Evolutionary conservation across 2,888 invertebrate genomes (phyloP).

Genomic region (Tachina fera): DNA sequence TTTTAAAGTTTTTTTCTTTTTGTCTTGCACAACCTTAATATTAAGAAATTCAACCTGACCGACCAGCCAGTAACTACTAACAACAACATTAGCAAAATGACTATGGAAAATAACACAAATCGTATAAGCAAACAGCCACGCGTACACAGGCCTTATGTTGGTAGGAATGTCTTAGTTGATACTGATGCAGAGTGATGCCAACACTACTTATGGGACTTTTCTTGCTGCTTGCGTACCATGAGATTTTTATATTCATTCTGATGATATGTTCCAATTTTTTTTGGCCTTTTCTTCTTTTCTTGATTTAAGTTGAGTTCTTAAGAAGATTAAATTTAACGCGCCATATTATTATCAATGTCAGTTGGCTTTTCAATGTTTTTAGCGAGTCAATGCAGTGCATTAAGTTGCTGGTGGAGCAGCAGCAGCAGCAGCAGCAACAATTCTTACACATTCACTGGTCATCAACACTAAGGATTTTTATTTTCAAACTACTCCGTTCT

Average conservation of each 20-base stretch:
- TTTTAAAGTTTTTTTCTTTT: slow-evolving; percentile 25
- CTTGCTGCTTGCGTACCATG: slow-evolving; percentile 14
- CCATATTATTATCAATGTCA: slow-evolving; percentile 74
- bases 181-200: slow-evolving; percentile 71
- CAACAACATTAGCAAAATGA: slow-evolving; percentile 58
- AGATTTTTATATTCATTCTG: slow-evolving; percentile 60
- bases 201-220: slow-evolving; percentile 57
- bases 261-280: slow-evolving; percentile 62
- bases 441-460: slow-evolving; percentile 71
- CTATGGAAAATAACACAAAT: slow-evolving; percentile 51
- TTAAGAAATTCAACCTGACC: slow-evolving; percentile 39
- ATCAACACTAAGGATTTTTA: slow-evolving; percentile 69
- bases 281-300: slow-evolving; percentile 32
- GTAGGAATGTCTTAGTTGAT: slow-evolving; percentile 64
- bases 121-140: slow-evolving; percentile 43
- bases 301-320: slow-evolving; percentile 71
- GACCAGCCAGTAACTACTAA: slow-evolving; percentile 48
- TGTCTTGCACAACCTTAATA: slow-evolving; percentile 14
- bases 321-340: slow-evolving; percentile 75
- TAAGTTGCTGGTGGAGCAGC: slow-evolving; percentile 44
- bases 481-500: slow-evolving; percentile 46
- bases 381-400: slow-evolving; percentile 20
- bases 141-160: slow-evolving; percentile 5
- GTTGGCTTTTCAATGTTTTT: slow-evolving; percentile 54
- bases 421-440: slow-evolving; percentile 40